Percentiles rank a stretch among this genome's conserved stretches.
Evolutionary conservation across 2,113 vertebrate species (phyloP).

Genomic region (Callipepla californica): DNA sequence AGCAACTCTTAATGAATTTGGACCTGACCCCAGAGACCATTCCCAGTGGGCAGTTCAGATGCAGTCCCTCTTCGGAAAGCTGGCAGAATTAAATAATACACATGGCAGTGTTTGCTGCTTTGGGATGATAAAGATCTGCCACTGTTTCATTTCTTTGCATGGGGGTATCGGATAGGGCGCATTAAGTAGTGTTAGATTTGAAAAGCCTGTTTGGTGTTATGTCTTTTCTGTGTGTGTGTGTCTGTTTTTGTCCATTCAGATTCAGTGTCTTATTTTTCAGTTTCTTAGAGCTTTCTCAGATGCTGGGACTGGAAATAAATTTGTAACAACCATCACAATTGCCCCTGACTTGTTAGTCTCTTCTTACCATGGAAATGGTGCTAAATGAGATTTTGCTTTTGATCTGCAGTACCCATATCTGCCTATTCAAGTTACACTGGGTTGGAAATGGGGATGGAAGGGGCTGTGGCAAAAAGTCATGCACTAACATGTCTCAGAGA

Average conservation of each 20-base stretch:
- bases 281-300: neutral
- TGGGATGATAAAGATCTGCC: neutral
- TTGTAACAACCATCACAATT: neutral
- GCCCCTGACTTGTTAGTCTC: neutral
- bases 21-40: neutral
- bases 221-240: rapidly evolving
- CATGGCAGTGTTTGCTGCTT: neutral
- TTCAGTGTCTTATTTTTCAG: neutral
- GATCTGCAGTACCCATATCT: neutral
- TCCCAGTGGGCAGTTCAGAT: neutral
- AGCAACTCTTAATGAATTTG: neutral
- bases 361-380: neutral
- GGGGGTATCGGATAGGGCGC: neutral
- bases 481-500: neutral
- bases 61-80: neutral
- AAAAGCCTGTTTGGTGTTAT: neutral
- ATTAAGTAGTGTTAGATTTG: neutral
- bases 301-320: neutral
- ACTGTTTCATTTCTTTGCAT: neutral
- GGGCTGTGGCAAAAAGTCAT: neutral
- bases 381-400: neutral
- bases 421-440: neutral
- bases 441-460: neutral
- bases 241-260: neutral
- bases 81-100: neutral